A percentile compares a stretch with the other conserved stretches of the same genome.
These are phyloP conservation scores for Parauchenoglanis punctatus DNA, from an alignment of 2,797 vertebrate species.

Conservation along the genomic window DNA sequence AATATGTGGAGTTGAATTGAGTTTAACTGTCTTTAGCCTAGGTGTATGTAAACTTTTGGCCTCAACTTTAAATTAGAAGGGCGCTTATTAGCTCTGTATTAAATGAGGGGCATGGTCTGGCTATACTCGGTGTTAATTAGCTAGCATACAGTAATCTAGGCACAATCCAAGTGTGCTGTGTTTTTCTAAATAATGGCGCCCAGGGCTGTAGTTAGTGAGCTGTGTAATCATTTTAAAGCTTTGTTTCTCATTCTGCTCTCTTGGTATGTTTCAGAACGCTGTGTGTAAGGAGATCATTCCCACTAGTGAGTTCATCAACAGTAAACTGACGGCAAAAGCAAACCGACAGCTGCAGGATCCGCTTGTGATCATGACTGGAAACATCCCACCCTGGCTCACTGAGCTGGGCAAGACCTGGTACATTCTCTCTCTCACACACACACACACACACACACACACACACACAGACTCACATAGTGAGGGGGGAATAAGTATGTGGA, in stretches of 20 bases:
- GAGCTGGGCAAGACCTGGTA: conserved; percentile 99
- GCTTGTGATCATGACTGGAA: conserved; percentile 98
- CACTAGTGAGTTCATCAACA: conserved; percentile 96
- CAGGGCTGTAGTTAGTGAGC: neutral
- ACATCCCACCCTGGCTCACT: conserved; percentile 97
- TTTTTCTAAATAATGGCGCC: neutral
- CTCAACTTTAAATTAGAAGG: neutral
- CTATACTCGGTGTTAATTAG: too few species aligned
- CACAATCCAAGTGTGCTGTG: too few species aligned
- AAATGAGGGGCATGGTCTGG: neutral
- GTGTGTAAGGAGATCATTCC: conserved; percentile 96
- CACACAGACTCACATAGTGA: neutral
- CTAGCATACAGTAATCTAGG: too few species aligned
- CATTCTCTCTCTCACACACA: neutral
- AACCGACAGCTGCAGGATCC: conserved; percentile 99
- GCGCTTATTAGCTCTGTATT: neutral
- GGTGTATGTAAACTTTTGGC: neutral
- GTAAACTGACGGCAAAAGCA: conserved; percentile 98
- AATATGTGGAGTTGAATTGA: neutral
- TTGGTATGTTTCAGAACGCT: conserved; percentile 83
- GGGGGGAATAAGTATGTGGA: neutral
- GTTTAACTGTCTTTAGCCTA: neutral
- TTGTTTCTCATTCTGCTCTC: neutral
- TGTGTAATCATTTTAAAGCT: neutral
- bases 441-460: neutral